Evolutionary conservation across 2,113 vertebrate species (phyloP).

Genomic region (Gallinago media): DNA sequence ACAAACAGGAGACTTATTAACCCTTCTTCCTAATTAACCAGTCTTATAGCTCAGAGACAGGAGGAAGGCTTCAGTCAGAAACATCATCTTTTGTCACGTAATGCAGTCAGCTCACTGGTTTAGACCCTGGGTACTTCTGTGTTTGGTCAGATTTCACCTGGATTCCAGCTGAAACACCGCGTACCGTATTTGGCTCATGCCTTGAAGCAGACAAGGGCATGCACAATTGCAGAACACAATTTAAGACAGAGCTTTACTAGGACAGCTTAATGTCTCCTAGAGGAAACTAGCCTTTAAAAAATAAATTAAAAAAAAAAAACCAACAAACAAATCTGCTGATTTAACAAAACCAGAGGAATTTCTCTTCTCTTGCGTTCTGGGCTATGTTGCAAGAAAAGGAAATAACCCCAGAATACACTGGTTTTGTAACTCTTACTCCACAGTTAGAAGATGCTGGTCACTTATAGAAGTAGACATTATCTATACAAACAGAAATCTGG

Average conservation of each 20-base stretch:
- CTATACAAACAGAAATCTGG: not conserved
- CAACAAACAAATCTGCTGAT: not conserved
- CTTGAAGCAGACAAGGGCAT: not conserved
- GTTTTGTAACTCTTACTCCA: not conserved
- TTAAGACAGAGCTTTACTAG: not conserved
- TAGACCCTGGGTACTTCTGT: not conserved
- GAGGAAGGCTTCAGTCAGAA: not conserved
- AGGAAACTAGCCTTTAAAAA: not conserved
- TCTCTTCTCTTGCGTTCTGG: not conserved
- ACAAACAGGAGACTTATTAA: not conserved
- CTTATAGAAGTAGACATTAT: not conserved
- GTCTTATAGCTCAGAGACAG: not conserved
- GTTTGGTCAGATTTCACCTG: not conserved
- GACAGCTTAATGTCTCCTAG: not conserved
- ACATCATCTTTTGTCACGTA: not conserved
- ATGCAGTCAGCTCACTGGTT: not conserved
- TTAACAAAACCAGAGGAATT: not conserved
- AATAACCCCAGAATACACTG: not conserved
- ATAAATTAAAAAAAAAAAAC: not conserved
- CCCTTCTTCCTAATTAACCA: not conserved
- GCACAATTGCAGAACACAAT: not conserved
- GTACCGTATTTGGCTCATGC: not conserved
- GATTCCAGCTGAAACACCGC: not conserved
- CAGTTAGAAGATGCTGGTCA: not conserved
- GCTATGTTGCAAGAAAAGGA: not conserved